Evolutionary conservation across 2,113 vertebrate species (phyloP).

Genomic region (Eidolon helvum): DNA sequence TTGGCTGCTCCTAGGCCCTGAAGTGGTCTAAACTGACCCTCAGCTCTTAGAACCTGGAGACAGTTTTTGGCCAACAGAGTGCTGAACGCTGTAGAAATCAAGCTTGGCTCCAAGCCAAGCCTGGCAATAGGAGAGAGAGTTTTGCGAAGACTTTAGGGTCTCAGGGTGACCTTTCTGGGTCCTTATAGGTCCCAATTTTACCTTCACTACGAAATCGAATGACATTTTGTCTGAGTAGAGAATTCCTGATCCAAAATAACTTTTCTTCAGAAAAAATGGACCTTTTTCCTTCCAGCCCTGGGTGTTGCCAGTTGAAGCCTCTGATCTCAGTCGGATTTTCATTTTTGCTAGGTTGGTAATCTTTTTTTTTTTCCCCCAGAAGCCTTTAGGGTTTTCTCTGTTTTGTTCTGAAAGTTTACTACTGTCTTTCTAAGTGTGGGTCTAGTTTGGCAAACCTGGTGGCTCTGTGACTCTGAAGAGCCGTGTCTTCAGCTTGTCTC

Average conservation of each 20-base stretch:
- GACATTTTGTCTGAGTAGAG: background rate
- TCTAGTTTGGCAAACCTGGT: background rate
- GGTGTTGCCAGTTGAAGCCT: background rate
- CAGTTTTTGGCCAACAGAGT: background rate
- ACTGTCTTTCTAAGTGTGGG: background rate
- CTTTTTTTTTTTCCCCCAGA: background rate
- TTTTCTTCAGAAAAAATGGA: background rate
- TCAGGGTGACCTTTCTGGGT: background rate
- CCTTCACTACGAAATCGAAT: background rate
- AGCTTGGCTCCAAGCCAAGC: background rate
- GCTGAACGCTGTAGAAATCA: fast-evolving
- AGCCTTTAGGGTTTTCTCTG: background rate
- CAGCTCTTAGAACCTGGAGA: background rate
- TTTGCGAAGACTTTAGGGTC: background rate
- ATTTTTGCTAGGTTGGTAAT: background rate
- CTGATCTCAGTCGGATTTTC: background rate
- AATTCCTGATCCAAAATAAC: background rate
- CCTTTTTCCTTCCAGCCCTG: background rate
- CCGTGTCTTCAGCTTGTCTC: background rate
- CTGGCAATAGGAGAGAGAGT: background rate
- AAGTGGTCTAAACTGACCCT: background rate
- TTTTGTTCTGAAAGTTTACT: background rate
- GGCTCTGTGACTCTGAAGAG: background rate
- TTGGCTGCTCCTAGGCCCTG: background rate
- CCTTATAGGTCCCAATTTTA: background rate